Conservation (phyloP, 1,140 invertebrate species). For the Varroa destructor region DNA sequence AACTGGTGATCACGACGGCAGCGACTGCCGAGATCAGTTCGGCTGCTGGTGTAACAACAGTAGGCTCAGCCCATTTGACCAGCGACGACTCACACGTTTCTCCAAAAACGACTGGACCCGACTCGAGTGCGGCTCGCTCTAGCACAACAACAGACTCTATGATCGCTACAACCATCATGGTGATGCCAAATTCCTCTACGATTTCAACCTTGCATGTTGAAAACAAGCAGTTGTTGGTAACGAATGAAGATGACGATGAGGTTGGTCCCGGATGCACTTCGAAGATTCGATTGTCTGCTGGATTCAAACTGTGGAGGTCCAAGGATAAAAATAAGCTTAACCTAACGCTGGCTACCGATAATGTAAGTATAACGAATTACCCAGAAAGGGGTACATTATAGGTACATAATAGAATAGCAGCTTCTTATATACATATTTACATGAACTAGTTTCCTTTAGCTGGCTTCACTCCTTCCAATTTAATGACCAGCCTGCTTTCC, state of each 20-base stretch:
- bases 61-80: neutral
- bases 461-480: too few species aligned
- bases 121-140: neutral
- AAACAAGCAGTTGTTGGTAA: neutral
- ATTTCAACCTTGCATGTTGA: neutral
- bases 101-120: neutral
- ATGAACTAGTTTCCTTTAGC: too few species aligned
- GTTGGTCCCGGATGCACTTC: constrained; percentile 23
- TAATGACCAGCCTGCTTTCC: too few species aligned
- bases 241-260: constrained; percentile 5
- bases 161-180: neutral
- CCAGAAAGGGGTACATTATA: too few species aligned
- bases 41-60: neutral
- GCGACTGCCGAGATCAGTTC: neutral
- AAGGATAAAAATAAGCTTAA: constrained; percentile 19
- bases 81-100: neutral
- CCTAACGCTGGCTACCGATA: constrained; percentile 20
- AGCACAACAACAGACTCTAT: neutral
- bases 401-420: too few species aligned
- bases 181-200: neutral
- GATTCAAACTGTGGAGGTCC: constrained; percentile 17
- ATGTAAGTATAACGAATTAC: neutral
- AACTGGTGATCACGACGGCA: neutral
- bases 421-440: too few species aligned
- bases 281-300: constrained; percentile 6